Evolutionary conservation across 2,797 vertebrate genomes (phyloP).

Genomic region (Darevskia mixta): DNA sequence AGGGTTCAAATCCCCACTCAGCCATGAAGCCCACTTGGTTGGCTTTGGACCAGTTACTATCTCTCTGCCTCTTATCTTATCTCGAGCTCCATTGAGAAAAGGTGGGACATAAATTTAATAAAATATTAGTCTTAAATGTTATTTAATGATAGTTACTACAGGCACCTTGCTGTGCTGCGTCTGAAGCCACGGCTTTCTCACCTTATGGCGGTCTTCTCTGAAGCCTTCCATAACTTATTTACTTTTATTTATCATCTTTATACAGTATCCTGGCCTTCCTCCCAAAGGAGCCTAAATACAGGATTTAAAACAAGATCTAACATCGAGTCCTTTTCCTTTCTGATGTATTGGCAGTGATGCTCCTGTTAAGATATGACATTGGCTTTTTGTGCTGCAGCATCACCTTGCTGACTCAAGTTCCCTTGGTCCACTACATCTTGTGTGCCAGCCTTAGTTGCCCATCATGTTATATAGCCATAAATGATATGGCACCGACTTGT

Average conservation of each 20-base stretch:
- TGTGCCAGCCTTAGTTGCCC: not conserved
- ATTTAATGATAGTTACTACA: not conserved
- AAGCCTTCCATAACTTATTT: not conserved
- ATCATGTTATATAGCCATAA: fast-evolving
- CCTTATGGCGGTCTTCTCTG: too few relatives aligned
- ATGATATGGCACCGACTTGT: not conserved
- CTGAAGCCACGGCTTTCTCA: not conserved
- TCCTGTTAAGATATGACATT: not conserved
- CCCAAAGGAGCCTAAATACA: not conserved
- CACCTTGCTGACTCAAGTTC: not conserved
- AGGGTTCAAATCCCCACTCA: too few relatives aligned
- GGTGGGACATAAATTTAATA: too few relatives aligned
- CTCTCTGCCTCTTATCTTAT: too few relatives aligned
- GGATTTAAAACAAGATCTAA: too few relatives aligned
- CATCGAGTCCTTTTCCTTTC: not conserved
- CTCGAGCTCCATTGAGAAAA: too few relatives aligned
- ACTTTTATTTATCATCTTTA: too few relatives aligned
- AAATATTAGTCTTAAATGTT: too few relatives aligned
- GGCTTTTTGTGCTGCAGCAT: not conserved
- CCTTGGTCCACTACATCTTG: conserved; percentile 20
- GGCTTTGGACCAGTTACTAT: too few relatives aligned
- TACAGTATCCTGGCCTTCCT: too few relatives aligned
- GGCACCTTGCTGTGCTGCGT: not conserved
- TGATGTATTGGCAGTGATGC: not conserved
- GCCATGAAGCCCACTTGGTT: too few relatives aligned